These are phyloP conservation scores for Dioctria linearis DNA, from an alignment of 2,888 invertebrate genomes.

Conservation along the genomic window DNA sequence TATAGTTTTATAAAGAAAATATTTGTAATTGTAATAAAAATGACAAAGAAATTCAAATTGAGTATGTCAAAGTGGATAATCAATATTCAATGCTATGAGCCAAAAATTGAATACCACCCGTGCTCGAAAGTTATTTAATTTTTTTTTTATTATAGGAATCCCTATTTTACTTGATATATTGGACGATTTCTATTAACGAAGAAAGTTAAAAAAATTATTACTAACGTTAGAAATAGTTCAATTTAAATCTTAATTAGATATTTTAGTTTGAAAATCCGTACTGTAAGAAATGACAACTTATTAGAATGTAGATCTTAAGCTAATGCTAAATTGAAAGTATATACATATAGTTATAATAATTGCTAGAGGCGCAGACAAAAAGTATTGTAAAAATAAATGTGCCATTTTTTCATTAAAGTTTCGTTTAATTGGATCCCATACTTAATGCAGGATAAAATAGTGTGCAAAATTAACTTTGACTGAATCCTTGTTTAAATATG, in stretches of 20 bases:
- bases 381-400: constrained; percentile 60
- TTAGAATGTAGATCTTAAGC: constrained; percentile 54
- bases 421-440: background rate
- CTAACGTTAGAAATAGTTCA: constrained; percentile 44
- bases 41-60: constrained; percentile 21
- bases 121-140: constrained; percentile 26
- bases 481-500: too few species aligned
- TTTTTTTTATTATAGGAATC: constrained; percentile 21
- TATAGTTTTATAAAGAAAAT: constrained; percentile 32
- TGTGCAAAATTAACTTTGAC: too few species aligned
- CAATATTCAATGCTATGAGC: constrained; percentile 36
- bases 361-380: constrained; percentile 58
- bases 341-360: constrained; percentile 55
- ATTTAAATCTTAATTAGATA: constrained; percentile 55
- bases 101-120: constrained; percentile 41
- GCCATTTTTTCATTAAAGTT: constrained; percentile 60
- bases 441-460: too few species aligned
- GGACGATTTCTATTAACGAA: constrained; percentile 39
- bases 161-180: constrained; percentile 44
- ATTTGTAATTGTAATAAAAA: constrained; percentile 32
- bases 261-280: constrained; percentile 57
- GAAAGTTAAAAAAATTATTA: constrained; percentile 40
- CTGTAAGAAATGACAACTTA: constrained; percentile 56
- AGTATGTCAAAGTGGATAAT: constrained; percentile 25
- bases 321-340: constrained; percentile 28